Evolutionary conservation across 2,888 invertebrate species (phyloP), one percentile per base, ranked within the genome.

Genomic region (Enchytraeus crypticus): DNA sequence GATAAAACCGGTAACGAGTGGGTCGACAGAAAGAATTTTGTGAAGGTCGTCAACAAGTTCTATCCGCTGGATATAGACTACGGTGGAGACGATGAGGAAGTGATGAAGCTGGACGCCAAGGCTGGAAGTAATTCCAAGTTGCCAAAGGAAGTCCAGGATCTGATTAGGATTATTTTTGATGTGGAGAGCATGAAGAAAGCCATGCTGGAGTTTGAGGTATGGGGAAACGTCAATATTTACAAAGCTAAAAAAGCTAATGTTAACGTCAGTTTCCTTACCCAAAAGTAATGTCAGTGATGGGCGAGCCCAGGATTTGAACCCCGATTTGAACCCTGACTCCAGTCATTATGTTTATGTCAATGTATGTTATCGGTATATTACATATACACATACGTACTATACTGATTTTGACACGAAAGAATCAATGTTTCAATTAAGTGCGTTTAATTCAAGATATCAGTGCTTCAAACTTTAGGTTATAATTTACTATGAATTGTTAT

Each of bases 11-110:
- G 89, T 18, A 98, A 96, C 76, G 66, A 71, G 0, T 98, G 92
- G 88, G 80, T 82, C 0, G 71, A 83, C 47, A 81, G 87, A 34
- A 77, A 85, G 23, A 68, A 84, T 62, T 91, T 93, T 76, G 78
- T 82, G 38, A 86, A 86, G 75, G 76, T 85, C 5, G 87, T 93
- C 0, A 87, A 87, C 4, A 81, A 80, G 60, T 88, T 90, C 82
- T 88, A 85, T 75, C 92, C 92, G 0, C 82, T 97, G 53, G 96
- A 98, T 62, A 84, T 97, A 68, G 93, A 95, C 77, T 91, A 91
- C 75, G 86, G 86, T 2, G 85, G 85, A 29, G 74, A 74, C 51
- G 73, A 73, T 53, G 74, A 74, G 21, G 62, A 70, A 21, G 63
- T 74, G 3, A 70, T 71, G 59, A 71, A 70, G 53, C 59, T 75